Evolutionary conservation across 2,888 invertebrate species (phyloP).

Genomic region (Brachyopa scutellaris): DNA sequence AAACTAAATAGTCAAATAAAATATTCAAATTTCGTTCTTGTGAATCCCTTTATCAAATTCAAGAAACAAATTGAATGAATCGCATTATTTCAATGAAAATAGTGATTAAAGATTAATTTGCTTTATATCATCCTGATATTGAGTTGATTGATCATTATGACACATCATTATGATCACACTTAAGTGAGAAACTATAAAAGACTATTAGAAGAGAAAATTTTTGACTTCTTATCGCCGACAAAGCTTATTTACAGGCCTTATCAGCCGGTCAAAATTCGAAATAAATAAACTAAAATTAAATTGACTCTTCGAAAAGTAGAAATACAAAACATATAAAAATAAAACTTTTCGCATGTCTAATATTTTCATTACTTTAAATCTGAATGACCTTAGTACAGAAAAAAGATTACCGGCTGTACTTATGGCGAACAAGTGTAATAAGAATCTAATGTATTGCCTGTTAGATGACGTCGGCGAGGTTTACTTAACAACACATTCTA

Average conservation of each 20-base stretch:
- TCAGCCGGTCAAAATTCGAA: constrained; percentile 3
- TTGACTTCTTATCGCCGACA: background rate
- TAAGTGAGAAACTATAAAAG: background rate
- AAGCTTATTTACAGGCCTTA: background rate
- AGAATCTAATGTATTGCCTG: no score
- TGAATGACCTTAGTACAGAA: background rate
- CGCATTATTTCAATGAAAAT: background rate
- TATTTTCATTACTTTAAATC: background rate
- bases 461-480: no score
- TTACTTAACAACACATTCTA: no score
- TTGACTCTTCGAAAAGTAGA: background rate
- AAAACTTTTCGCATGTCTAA: background rate
- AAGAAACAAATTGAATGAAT: background rate
- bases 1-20: background rate
- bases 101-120: constrained; percentile 7
- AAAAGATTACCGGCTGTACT: background rate
- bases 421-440: no score
- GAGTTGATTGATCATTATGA: constrained; percentile 11
- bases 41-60: background rate
- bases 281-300: background rate
- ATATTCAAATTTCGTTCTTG: constrained; percentile 2
- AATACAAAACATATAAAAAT: background rate
- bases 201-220: constrained; percentile 3
- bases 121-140: background rate
- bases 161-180: background rate